phyloP scores from a whole-genome alignment of 2,888 invertebrate genomes.

The Bimastos eiseni region DNA sequence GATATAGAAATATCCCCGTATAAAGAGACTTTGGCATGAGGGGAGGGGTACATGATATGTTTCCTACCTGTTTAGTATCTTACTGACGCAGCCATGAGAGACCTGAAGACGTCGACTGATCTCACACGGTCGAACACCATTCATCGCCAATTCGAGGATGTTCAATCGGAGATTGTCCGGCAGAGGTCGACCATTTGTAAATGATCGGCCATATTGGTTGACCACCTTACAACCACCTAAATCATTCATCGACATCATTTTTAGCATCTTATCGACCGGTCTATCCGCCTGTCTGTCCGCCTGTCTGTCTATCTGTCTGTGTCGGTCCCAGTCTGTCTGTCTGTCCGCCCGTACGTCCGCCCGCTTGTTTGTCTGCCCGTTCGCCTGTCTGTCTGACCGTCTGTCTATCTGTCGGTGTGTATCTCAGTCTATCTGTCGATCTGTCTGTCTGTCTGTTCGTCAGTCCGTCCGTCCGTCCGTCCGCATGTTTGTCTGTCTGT shows the following conservation, averaged over 20 bases:
- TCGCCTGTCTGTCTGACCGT: neutral
- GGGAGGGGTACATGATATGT: neutral
- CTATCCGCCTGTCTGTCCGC: neutral
- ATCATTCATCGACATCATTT: neutral
- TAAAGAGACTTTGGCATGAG: too few relatives aligned
- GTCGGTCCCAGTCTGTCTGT: too few relatives aligned
- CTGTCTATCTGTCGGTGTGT: neutral
- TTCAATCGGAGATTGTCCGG: conserved; percentile 59
- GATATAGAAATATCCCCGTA: too few relatives aligned
- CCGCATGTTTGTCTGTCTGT: too few relatives aligned
- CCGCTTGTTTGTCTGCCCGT: too few relatives aligned
- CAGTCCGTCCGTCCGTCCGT: too few relatives aligned
- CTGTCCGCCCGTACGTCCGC: neutral
- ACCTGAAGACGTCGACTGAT: conserved; percentile 54
- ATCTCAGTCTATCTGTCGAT: too few relatives aligned
- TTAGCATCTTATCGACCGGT: neutral
- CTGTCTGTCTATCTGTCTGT: neutral
- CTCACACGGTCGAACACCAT: conserved; percentile 61
- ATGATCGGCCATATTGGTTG: conserved; percentile 61
- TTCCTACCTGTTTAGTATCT: conserved; percentile 54
- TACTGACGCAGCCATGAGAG: conserved; percentile 39
- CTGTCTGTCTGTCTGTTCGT: too few relatives aligned
- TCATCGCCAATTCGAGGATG: conserved; percentile 59
- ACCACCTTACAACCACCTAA: conserved; percentile 54
- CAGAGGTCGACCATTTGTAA: conserved; percentile 61